phyloP scores from a whole-genome alignment of 1,140 invertebrate species.

The Fopius arisanus region DNA sequence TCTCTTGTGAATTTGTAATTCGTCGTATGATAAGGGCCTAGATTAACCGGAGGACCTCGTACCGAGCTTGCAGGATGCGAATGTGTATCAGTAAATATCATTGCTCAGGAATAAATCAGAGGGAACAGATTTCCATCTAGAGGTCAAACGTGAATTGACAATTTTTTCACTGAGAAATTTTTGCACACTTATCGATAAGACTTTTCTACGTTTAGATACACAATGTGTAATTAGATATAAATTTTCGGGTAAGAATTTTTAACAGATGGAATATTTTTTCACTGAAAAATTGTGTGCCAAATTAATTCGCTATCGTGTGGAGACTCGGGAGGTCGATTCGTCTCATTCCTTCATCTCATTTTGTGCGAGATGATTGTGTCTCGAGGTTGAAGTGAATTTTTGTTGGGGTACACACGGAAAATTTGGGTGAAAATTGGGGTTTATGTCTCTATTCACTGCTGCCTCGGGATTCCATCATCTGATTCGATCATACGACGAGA shows the following conservation, averaged over 20 bases:
- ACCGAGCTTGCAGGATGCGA: conserved; percentile 26
- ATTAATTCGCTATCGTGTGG: conserved; percentile 25
- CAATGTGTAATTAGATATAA: neutral
- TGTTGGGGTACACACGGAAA: neutral
- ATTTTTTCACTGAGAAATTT: neutral
- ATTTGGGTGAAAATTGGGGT: too few species aligned
- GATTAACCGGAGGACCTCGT: neutral
- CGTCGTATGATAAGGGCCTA: conserved; percentile 33
- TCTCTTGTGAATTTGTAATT: conserved; percentile 18
- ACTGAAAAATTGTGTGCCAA: conserved; percentile 28
- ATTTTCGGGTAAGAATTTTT: neutral
- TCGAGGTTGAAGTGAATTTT: neutral
- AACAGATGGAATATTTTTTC: conserved; percentile 26
- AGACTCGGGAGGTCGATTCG: conserved; percentile 29
- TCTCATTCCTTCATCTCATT: neutral
- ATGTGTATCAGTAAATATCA: conserved; percentile 21
- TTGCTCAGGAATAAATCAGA: conserved; percentile 50
- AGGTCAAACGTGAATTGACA: neutral
- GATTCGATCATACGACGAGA: conserved; percentile 17
- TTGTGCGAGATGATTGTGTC: neutral
- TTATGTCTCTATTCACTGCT: too few species aligned
- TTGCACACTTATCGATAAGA: neutral
- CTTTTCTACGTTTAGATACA: conserved; percentile 1
- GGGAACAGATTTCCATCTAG: neutral
- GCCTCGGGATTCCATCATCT: neutral